These are phyloP conservation scores for Climacteris rufus DNA, from an alignment of 2,113 vertebrate genomes.

Conservation along the genomic window DNA sequence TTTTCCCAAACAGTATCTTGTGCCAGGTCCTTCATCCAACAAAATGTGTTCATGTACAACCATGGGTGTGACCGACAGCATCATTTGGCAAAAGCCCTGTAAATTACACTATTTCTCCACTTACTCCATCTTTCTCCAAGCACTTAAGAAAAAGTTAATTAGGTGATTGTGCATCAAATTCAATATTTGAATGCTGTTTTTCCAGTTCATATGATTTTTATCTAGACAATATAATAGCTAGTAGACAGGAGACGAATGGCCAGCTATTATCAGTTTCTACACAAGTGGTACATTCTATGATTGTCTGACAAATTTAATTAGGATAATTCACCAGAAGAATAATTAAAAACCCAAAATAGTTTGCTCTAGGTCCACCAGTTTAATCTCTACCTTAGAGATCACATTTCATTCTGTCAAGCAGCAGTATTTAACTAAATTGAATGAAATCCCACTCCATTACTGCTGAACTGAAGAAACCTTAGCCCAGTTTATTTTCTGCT, in stretches of 20 bases:
- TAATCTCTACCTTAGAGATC: conserved; percentile 59
- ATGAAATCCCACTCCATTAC: conserved; percentile 52
- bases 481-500: conserved; percentile 36
- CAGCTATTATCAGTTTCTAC: not conserved
- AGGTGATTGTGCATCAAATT: not conserved
- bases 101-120: not conserved
- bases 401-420: conserved; percentile 59
- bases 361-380: conserved; percentile 29
- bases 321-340: conserved; percentile 58
- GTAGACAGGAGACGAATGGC: not conserved
- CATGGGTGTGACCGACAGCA: not conserved
- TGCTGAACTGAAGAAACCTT: conserved; percentile 43
- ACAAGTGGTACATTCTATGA: not conserved
- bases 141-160: conserved; percentile 6
- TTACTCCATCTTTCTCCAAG: not conserved
- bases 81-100: not conserved
- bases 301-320: conserved; percentile 59
- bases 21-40: not conserved
- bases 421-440: conserved; percentile 62
- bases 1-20: not conserved
- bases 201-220: not conserved
- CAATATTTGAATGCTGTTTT: not conserved
- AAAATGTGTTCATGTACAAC: not conserved
- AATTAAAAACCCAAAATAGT: conserved; percentile 55
- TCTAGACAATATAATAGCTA: conserved; percentile 1